These are phyloP conservation scores for Rosalia funebris DNA, from an alignment of 2,888 invertebrate genomes.

Conservation along the genomic window DNA sequence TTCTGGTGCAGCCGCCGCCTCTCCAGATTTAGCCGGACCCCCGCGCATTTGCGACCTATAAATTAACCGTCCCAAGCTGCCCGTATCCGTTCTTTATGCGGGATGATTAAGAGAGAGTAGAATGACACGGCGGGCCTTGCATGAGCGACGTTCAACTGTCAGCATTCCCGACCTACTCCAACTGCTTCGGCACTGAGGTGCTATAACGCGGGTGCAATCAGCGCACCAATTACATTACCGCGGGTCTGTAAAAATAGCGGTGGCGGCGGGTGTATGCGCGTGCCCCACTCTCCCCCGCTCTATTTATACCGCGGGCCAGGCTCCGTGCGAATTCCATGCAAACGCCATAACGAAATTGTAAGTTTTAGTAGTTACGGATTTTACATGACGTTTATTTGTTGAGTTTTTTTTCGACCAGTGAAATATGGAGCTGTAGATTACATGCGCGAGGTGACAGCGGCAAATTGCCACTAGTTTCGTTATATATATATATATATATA, in stretches of 20 bases:
- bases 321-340: no score
- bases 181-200: conserved; percentile 37
- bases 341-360: no score
- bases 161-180: conserved; percentile 36
- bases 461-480: no score
- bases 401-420: no score
- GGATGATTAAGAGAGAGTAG: conserved; percentile 17
- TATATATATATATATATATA: no score
- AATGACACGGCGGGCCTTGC: conserved; percentile 22
- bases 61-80: conserved; percentile 8
- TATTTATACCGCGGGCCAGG: no score
- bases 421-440: no score
- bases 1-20: background rate
- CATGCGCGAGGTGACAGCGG: no score
- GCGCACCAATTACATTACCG: conserved; percentile 15
- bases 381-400: no score
- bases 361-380: no score
- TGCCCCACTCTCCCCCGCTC: no score
- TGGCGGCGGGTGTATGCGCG: conserved; percentile 1
- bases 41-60: conserved; percentile 17
- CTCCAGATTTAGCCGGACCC: conserved; percentile 6
- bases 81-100: conserved; percentile 10
- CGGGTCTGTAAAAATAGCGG: conserved; percentile 24
- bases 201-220: conserved; percentile 15
- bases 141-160: conserved; percentile 32